Base-by-base conservation (phyloP, 2,113 vertebrate species). In the Lepisosteus osseus region DNA sequence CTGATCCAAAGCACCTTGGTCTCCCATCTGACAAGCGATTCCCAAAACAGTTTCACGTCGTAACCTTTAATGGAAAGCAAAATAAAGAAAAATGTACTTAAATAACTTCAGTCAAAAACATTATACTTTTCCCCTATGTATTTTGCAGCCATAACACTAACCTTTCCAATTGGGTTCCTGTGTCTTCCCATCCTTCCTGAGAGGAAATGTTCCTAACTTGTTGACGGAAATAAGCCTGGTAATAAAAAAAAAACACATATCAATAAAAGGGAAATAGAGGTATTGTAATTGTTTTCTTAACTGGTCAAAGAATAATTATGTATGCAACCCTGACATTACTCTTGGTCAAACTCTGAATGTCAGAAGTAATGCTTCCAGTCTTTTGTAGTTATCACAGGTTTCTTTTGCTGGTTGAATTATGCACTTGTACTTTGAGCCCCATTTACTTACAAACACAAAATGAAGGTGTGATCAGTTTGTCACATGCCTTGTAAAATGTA, bases 11-110 rank as follows among this genome's bases (percentile, higher is more conserved):
- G 90, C 85, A 0, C 84, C 83, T 7, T 0, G 0, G 13, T 97
- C 91, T 45, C 17, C 76, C 93, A 95, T 93, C 78, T 91, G 88
- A 81, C 97, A 99, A 0, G 96, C 89, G 0, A 99, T 89, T 43
- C 86, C 83, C 72, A 98, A 81, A 65, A 95, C 90, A 0, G 88
- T 92, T 65, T 94, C 82, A 64, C 96, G 93, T 69, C 98, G 91
- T 61, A 99, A 89, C 85, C 97, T 99, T 14, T 65, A 74, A 29
- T 11, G 17, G 15, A 55, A 40, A 55, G 13, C 65, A 68, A 69
- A 56, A 47, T 11, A 65, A 14, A 59, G 12, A 59, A 54, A 72
- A 15, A 14, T 44, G 44, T 4, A 15, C 11, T 67, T 56, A 41
- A 17, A 61, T 57, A 45, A 42, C 57, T 57, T 61, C 41, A 57